These are phyloP conservation scores for Epicauta chinensis DNA, from an alignment of 1,140 invertebrate species.

Conservation along the genomic window DNA sequence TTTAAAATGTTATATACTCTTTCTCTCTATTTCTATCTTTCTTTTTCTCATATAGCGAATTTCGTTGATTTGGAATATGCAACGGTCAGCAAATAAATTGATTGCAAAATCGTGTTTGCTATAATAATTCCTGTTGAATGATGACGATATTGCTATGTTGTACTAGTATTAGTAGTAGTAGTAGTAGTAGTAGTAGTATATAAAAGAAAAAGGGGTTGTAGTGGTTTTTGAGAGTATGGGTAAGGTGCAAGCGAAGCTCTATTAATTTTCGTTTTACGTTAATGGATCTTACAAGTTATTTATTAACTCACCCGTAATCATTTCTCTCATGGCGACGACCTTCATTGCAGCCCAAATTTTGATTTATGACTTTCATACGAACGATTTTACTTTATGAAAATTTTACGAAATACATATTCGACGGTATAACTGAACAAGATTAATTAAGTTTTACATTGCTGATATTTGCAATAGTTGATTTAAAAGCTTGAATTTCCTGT, in stretches of 20 bases:
- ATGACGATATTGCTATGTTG: no score
- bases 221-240: no score
- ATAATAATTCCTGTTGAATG: slow-evolving; percentile 5
- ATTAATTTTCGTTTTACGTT: slow-evolving; percentile 32
- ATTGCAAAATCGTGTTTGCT: slow-evolving; percentile 21
- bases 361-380: slow-evolving; percentile 11
- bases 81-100: slow-evolving; percentile 19
- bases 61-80: slow-evolving; percentile 6
- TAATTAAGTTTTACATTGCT: no score
- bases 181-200: no score
- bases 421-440: neutral
- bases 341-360: slow-evolving; percentile 19
- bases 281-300: slow-evolving; percentile 33
- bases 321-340: slow-evolving; percentile 17
- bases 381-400: neutral
- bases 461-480: no score
- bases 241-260: slow-evolving; percentile 14
- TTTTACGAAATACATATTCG: neutral
- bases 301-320: slow-evolving; percentile 28
- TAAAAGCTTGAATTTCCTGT: no score
- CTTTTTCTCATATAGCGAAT: no score
- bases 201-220: no score
- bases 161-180: no score
- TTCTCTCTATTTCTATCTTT: no score
- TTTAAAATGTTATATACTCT: no score